These are phyloP conservation scores for Myopa testacea DNA, from an alignment of 2,888 invertebrate genomes.

Conservation along the genomic window DNA sequence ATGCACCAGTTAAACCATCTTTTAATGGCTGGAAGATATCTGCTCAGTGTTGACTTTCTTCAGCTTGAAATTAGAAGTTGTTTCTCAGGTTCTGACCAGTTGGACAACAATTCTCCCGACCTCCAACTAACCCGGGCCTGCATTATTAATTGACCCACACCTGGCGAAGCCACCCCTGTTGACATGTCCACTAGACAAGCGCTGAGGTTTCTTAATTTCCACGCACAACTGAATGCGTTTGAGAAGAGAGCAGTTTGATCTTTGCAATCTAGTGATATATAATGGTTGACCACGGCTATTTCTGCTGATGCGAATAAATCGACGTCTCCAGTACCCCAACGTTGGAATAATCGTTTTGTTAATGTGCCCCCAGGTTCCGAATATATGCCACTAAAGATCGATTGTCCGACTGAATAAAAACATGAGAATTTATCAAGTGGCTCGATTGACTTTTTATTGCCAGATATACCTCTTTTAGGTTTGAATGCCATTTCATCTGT, in stretches of 20 bases:
- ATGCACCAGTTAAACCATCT: constrained; percentile 29
- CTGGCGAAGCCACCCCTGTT: background rate
- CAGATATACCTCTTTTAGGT: background rate
- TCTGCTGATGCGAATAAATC: constrained; percentile 41
- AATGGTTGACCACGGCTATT: constrained; percentile 32
- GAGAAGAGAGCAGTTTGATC: constrained; percentile 37
- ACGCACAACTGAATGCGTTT: constrained; percentile 23
- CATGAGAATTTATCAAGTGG: too few species aligned
- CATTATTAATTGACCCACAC: background rate
- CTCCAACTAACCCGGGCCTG: background rate
- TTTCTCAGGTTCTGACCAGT: constrained; percentile 32
- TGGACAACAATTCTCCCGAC: background rate
- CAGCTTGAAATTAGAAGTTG: constrained; percentile 36
- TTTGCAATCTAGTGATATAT: constrained; percentile 29
- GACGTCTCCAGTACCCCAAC: constrained; percentile 39
- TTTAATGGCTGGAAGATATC: constrained; percentile 36
- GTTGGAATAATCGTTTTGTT: constrained; percentile 33
- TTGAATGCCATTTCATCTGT: background rate
- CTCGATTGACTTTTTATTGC: background rate
- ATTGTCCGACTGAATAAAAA: too few species aligned
- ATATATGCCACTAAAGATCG: too few species aligned
- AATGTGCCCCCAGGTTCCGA: background rate
- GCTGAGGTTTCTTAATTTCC: background rate
- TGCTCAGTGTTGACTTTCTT: constrained; percentile 33
- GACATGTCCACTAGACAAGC: background rate